A percentile compares a stretch with the other conserved stretches of the same genome.
Conservation (phyloP, 2,888 invertebrate genomes). For the Mesopsocus fuscifrons region DNA sequence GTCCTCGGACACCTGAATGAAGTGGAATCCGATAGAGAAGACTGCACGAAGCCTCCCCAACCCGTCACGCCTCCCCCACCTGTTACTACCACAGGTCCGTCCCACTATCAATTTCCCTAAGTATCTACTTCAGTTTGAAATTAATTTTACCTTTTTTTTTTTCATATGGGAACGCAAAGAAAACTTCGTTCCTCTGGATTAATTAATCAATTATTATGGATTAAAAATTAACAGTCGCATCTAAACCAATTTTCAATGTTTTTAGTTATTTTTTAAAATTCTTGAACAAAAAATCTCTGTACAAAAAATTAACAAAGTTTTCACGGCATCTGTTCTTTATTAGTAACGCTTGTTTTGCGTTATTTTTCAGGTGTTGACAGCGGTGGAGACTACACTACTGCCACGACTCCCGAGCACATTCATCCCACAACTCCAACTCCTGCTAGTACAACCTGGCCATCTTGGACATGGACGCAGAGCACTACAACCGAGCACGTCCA, state of each 20-base stretch:
- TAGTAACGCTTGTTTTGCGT: too few species aligned
- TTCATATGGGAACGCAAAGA: too few species aligned
- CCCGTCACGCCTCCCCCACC: slow-evolving; percentile 61
- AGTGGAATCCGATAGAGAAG: slow-evolving; percentile 26
- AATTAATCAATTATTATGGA: slow-evolving; percentile 4
- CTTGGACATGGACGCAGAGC: slow-evolving; percentile 12
- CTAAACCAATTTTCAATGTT: too few species aligned
- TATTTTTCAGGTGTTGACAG: background rate
- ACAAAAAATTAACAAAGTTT: too few species aligned
- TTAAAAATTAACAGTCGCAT: slow-evolving; percentile 12
- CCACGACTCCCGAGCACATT: slow-evolving; percentile 15
- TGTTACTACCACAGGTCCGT: slow-evolving; percentile 48
- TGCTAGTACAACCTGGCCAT: slow-evolving; percentile 14
- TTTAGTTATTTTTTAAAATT: too few species aligned
- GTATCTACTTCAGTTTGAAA: slow-evolving; percentile 1
- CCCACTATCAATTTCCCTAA: slow-evolving; percentile 17
- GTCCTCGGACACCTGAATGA: slow-evolving; percentile 37
- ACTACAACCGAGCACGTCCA: slow-evolving; percentile 13
- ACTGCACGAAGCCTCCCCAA: slow-evolving; percentile 49
- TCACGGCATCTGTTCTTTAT: too few species aligned
- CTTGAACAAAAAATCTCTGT: too few species aligned
- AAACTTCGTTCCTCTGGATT: too few species aligned
- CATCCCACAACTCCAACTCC: slow-evolving; percentile 14
- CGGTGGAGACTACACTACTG: background rate
- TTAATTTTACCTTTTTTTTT: too few species aligned